Base-by-base conservation (phyloP, 2,113 vertebrate species). In the Corvus moneduloides region DNA sequence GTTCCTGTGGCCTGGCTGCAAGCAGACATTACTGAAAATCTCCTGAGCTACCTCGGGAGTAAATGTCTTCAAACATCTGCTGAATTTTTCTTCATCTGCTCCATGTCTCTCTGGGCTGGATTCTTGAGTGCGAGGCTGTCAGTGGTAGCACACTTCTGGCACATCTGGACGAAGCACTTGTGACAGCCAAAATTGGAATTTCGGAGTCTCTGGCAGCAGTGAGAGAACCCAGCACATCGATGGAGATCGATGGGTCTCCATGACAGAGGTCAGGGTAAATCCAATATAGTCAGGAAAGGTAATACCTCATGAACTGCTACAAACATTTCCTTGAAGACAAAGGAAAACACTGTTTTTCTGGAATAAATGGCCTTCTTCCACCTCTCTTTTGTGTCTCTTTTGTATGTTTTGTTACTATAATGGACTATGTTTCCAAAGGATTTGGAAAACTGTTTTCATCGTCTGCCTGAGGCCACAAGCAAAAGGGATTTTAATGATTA, bases 401-500 rank as follows among this genome's bases (percentile, higher is more conserved):
- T 55, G 35, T 33, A n/a, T 1, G 2, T 44, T 61, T 49, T 49
- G 23, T 87, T 87, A 56, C 33, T 90, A 23, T 37, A 84, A 71
- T 13, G n/a, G 59, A 51, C 24, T 48, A 6, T 2, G 3, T 86
- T 95, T 94, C 63, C 4, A 2, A 81, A 66, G 37, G 32, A 32
- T 93, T 84, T 93, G 85, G 54, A 89, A 91, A 68, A 54, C 55
- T 88, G 24, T 75, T 90, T 90, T 88, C 87, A 75, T 86, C 7
- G 39, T 89, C 75, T 80, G 48, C 9, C 69, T 77, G 68, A 86
- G 35, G 32, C 87, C 85, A 81, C 26, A 74, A 82, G 32, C n/a
- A 77, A 96, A 75, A 89, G 26, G 61, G 64, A 89, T 90, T 94
- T 95, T 59, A 84, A 89, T 82, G 63, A 91, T 72, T 89, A 80